Percentiles rank a stretch among this genome's conserved stretches.
Conservation (phyloP, 2,113 vertebrate genomes). For the Chamaetylas fuelleborni region DNA sequence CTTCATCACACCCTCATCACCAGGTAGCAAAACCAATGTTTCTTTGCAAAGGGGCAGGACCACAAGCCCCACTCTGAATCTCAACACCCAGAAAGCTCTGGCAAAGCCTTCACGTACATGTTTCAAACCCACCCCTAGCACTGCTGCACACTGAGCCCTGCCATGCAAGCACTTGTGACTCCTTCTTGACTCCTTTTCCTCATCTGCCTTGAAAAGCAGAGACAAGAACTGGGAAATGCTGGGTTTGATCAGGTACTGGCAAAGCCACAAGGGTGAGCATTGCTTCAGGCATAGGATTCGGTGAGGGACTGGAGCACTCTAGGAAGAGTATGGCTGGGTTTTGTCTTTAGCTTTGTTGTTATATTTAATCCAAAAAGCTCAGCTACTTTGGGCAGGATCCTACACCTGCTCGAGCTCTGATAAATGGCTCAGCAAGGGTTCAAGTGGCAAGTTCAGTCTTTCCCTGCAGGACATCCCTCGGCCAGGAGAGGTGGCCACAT, state of each 20-base stretch:
- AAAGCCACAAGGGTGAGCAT: neutral
- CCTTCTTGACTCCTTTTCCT: neutral
- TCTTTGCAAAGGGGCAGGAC: neutral
- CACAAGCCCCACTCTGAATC: neutral
- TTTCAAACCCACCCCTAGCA: neutral
- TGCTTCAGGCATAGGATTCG: neutral
- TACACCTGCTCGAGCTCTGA: neutral
- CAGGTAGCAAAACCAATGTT: neutral
- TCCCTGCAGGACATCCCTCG: neutral
- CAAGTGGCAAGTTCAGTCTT: neutral
- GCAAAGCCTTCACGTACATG: rapidly evolving
- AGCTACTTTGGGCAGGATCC: neutral
- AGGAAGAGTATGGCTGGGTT: neutral
- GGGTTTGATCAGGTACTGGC: neutral
- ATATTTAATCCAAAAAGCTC: neutral
- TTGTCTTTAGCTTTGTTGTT: neutral
- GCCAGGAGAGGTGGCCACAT: neutral
- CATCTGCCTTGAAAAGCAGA: neutral
- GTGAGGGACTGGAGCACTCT: neutral
- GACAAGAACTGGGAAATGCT: neutral
- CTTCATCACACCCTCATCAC: neutral
- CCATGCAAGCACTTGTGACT: neutral
- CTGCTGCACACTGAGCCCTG: neutral
- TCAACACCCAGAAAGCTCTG: neutral
- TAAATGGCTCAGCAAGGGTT: neutral